Conservation (phyloP, 2,888 invertebrate species). For the Bombylius discolor region DNA sequence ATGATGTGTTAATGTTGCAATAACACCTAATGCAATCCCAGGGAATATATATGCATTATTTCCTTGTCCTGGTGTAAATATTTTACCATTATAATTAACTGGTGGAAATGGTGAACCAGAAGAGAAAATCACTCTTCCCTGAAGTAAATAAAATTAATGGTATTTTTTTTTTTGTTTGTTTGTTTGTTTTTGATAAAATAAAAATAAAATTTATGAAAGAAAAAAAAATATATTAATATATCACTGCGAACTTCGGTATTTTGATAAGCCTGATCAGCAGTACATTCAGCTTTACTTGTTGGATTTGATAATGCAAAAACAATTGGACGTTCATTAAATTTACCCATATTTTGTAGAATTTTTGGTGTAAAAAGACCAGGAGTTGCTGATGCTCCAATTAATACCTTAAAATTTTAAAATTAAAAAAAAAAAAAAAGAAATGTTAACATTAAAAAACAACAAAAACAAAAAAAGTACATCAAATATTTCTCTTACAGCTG, state of each 20-base stretch:
- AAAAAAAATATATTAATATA: not conserved
- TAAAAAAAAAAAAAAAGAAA: too few relatives aligned
- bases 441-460: not conserved
- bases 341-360: conserved; percentile 75
- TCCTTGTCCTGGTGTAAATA: conserved; percentile 86
- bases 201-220: not conserved
- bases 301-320: conserved; percentile 98
- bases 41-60: conserved; percentile 98
- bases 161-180: not conserved
- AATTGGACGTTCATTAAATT: conserved; percentile 75
- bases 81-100: conserved; percentile 63
- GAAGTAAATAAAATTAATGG: conserved; percentile 15
- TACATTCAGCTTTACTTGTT: conserved; percentile 95
- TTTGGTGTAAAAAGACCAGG: conserved; percentile 82
- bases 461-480: not conserved
- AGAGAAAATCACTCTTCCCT: conserved; percentile 90
- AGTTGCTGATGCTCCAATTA: conserved; percentile 79
- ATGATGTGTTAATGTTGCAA: conserved; percentile 82
- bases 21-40: conserved; percentile 87
- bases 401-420: conserved; percentile 20
- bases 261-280: conserved; percentile 88
- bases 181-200: too few relatives aligned
- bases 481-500: conserved; percentile 52
- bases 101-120: conserved; percentile 94
- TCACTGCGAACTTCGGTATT: conserved; percentile 63